phyloP scores from a whole-genome alignment of 2,113 vertebrate genomes.

The Zosterops borbonicus region DNA sequence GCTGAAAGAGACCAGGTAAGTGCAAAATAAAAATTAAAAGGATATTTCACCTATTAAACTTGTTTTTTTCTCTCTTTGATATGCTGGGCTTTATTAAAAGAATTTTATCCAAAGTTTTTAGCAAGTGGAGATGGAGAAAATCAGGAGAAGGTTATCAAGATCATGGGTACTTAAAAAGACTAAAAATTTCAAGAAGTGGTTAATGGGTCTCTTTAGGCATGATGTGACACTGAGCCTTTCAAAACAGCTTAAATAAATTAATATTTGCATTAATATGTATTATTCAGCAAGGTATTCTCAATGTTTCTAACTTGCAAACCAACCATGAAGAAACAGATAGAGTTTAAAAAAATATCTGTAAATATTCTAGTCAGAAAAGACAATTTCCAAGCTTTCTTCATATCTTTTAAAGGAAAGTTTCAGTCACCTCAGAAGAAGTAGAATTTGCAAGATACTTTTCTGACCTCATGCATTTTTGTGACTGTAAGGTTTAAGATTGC shows the following conservation, averaged over 20 bases:
- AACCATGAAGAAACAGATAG: background rate
- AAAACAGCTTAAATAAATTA: background rate
- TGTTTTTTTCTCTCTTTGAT: background rate
- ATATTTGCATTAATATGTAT: background rate
- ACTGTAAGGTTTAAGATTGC: background rate
- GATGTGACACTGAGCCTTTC: background rate
- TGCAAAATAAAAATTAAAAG: background rate
- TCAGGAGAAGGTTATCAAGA: background rate
- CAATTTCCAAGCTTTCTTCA: background rate
- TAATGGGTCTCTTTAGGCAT: background rate
- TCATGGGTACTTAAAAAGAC: background rate
- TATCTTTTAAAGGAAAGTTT: background rate
- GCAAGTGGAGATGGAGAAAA: background rate
- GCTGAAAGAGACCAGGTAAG: background rate
- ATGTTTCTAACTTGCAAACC: background rate
- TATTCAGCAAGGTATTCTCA: background rate
- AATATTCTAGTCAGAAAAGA: background rate
- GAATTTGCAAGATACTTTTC: background rate
- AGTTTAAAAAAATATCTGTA: background rate
- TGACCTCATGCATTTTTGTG: background rate
- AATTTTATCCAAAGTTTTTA: background rate
- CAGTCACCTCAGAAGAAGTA: background rate
- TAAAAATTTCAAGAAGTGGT: background rate
- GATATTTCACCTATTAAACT: background rate
- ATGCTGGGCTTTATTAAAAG: background rate